These are phyloP conservation scores for Butorides virescens DNA, from an alignment of 2,113 vertebrate species.

Conservation along the genomic window DNA sequence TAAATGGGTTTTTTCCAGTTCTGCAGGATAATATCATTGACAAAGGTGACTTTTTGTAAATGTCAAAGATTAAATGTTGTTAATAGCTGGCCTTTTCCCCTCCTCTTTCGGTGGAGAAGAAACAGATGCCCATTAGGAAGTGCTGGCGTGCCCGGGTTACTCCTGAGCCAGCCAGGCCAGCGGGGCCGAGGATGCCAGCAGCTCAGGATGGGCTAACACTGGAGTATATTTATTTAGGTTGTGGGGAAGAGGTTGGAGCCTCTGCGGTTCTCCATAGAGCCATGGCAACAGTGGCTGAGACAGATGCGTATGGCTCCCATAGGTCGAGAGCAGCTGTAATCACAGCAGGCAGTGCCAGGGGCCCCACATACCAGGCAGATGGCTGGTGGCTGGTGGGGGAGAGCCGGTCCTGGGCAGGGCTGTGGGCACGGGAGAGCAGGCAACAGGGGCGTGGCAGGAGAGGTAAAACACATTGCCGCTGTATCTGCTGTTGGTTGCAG, in stretches of 20 bases:
- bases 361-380: not conserved
- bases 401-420: not conserved
- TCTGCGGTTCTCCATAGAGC: not conserved
- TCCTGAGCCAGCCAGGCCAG: not conserved
- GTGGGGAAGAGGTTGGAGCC: not conserved
- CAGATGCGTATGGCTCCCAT: not conserved
- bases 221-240: not conserved
- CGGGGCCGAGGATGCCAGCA: fast-evolving
- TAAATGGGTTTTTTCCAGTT: not conserved
- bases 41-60: not conserved
- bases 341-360: not conserved
- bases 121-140: not conserved
- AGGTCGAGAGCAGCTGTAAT: not conserved
- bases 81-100: not conserved
- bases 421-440: not conserved
- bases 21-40: not conserved
- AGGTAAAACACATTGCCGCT: not conserved
- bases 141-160: not conserved
- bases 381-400: not conserved
- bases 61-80: not conserved
- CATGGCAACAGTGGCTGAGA: not conserved
- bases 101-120: not conserved
- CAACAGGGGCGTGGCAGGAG: not conserved
- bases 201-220: not conserved
- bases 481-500: not conserved